Evolutionary conservation across 2,888 invertebrate species (phyloP).

Genomic region (Melieria picta): DNA sequence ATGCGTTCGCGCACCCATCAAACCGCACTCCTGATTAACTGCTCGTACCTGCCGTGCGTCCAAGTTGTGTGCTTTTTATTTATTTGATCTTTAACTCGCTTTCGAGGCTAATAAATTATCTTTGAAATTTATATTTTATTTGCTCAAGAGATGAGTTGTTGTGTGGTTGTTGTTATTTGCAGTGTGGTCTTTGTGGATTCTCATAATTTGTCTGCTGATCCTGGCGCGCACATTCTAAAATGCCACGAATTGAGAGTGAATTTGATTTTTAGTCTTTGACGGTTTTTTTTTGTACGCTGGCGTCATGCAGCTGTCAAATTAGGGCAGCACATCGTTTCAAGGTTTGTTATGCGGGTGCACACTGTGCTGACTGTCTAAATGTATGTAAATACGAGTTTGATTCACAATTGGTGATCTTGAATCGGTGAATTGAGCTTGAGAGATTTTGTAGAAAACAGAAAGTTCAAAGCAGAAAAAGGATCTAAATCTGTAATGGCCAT

Average conservation of each 20-base stretch:
- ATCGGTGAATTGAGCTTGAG: too few species aligned
- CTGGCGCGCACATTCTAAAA: not conserved
- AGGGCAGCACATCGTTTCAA: slow-evolving; percentile 36
- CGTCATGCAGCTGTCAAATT: slow-evolving; percentile 59
- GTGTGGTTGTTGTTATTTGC: not conserved
- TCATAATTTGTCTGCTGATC: slow-evolving; percentile 26
- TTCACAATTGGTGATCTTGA: too few species aligned
- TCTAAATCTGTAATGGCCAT: too few species aligned
- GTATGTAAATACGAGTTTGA: too few species aligned
- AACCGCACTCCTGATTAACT: slow-evolving; percentile 10
- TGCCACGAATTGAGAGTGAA: slow-evolving; percentile 32
- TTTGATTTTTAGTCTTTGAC: slow-evolving; percentile 38
- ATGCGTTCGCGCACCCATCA: slow-evolving; percentile 43
- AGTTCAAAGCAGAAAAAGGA: too few species aligned
- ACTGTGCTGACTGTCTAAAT: too few species aligned
- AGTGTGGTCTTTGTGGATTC: slow-evolving; percentile 4
- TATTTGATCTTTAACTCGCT: slow-evolving; percentile 23
- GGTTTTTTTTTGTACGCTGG: slow-evolving; percentile 42
- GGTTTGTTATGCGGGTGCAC: not conserved
- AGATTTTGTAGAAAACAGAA: too few species aligned
- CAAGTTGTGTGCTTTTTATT: slow-evolving; percentile 7
- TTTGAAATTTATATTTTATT: slow-evolving; percentile 37
- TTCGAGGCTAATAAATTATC: slow-evolving; percentile 38
- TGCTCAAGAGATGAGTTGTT: slow-evolving; percentile 12
- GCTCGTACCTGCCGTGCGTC: not conserved